Evolutionary conservation across 2,113 vertebrate genomes (phyloP).

Genomic region (Lampris incognitus): DNA sequence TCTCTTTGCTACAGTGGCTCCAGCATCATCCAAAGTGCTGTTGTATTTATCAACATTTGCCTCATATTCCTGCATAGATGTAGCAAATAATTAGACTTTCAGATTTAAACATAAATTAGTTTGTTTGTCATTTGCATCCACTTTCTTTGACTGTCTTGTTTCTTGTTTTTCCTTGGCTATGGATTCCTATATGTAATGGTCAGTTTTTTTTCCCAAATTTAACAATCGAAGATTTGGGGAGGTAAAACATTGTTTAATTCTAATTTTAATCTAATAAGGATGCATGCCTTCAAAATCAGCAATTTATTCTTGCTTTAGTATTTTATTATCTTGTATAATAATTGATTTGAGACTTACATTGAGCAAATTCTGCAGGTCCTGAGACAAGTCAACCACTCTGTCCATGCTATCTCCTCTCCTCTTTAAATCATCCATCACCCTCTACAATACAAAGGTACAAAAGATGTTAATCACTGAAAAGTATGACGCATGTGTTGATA

Average conservation of each 20-base stretch:
- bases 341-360: slow-evolving; percentile 77
- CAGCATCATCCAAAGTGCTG: slow-evolving; percentile 83
- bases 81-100: slow-evolving; percentile 12
- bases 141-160: no score
- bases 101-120: background rate
- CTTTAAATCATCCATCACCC: slow-evolving; percentile 87
- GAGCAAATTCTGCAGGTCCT: slow-evolving; percentile 86
- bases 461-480: slow-evolving; percentile 12
- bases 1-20: slow-evolving; percentile 71
- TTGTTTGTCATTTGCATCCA: no score
- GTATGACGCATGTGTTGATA: background rate
- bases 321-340: background rate
- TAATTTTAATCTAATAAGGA: no score
- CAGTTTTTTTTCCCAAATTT: no score
- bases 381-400: slow-evolving; percentile 81
- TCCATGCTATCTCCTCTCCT: slow-evolving; percentile 87
- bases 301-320: background rate
- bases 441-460: slow-evolving; percentile 77
- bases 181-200: no score
- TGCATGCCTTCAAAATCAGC: background rate
- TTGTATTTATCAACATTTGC: slow-evolving; percentile 87
- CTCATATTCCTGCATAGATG: slow-evolving; percentile 87
- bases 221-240: no score
- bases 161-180: no score
- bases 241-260: no score